phyloP scores from a whole-genome alignment of 2,113 vertebrate genomes.

The Helogale parvula region DNA sequence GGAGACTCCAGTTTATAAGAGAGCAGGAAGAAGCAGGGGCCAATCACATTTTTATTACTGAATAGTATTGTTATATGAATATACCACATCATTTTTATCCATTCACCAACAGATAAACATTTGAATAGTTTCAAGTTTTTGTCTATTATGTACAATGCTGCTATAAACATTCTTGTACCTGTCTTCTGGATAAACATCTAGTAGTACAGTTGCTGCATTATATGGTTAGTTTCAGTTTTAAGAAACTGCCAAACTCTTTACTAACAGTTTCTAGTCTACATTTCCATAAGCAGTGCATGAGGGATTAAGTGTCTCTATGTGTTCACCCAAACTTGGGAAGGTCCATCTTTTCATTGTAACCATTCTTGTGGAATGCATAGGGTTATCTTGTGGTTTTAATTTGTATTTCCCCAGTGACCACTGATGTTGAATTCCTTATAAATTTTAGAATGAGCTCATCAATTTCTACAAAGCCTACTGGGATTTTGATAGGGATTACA shows the following conservation, averaged over 20 bases:
- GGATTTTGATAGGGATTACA: not conserved
- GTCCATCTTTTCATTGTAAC: not conserved
- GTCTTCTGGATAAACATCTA: not conserved
- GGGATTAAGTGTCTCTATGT: not conserved
- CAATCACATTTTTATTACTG: not conserved
- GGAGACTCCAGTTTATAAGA: not conserved
- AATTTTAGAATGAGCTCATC: not conserved
- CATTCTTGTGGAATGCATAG: not conserved
- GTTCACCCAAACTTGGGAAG: not conserved
- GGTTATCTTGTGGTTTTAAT: not conserved
- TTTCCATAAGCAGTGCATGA: not conserved
- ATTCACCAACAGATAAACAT: not conserved
- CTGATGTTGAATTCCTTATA: not conserved
- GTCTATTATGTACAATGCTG: not conserved
- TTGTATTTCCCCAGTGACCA: not conserved
- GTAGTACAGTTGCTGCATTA: not conserved
- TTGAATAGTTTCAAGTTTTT: not conserved
- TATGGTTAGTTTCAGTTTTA: not conserved
- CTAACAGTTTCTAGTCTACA: not conserved
- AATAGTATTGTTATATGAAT: not conserved
- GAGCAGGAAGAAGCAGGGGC: not conserved
- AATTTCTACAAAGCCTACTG: not conserved
- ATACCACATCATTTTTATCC: not conserved
- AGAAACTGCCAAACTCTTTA: not conserved
- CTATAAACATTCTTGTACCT: not conserved